phyloP scores from a whole-genome alignment of 2,113 vertebrate genomes.

The Megatriorchis doriae region DNA sequence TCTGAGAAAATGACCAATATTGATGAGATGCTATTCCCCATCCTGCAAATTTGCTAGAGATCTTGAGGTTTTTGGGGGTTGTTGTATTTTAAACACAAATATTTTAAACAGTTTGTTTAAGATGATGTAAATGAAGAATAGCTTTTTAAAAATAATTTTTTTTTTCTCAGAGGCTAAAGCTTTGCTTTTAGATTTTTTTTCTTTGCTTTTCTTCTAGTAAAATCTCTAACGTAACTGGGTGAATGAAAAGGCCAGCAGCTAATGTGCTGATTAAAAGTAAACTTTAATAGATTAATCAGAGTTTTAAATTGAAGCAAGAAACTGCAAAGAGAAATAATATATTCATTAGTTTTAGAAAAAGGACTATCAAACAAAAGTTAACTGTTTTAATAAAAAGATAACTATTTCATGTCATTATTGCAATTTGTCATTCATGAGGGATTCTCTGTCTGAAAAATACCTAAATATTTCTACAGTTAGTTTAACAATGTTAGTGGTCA shows the following conservation, averaged over 20 bases:
- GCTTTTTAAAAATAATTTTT: not conserved
- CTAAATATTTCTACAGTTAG: not conserved
- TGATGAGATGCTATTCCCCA: not conserved
- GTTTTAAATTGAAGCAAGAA: not conserved
- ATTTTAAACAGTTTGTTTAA: not conserved
- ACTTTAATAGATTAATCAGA: not conserved
- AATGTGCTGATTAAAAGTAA: not conserved
- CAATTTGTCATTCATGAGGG: not conserved
- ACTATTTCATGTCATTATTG: not conserved
- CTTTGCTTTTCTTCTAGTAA: not conserved
- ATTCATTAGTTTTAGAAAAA: not conserved
- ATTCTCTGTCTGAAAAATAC: not conserved
- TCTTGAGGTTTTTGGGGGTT: accelerated
- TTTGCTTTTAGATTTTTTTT: not conserved
- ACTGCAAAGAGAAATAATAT: not conserved
- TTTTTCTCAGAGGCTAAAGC: not conserved
- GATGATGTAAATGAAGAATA: not conserved
- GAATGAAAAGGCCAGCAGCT: not conserved
- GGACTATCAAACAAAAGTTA: not conserved
- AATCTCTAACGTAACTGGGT: not conserved
- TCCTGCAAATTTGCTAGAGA: not conserved
- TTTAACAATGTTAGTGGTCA: not conserved
- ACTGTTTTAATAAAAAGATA: not conserved
- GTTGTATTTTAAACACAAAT: not conserved
- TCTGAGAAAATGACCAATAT: not conserved